phyloP scores from a whole-genome alignment of 1,140 invertebrate genomes.

The Hyposmocoma kahamanoa region DNA sequence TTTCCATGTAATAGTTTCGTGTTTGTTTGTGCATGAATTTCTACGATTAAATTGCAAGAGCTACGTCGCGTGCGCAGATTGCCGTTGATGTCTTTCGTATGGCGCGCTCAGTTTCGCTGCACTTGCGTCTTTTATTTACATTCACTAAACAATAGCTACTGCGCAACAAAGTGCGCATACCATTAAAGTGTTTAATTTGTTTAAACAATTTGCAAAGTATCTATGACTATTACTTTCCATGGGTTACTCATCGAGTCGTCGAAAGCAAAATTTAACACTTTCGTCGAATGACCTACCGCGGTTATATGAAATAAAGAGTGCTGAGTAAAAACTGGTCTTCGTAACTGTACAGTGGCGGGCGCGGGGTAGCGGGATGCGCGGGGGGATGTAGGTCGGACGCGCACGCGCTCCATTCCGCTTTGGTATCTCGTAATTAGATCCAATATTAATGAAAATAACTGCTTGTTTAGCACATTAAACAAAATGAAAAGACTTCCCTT shows the following conservation, averaged over 20 bases:
- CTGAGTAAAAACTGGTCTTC: slow-evolving; percentile 55
- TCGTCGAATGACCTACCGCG: slow-evolving; percentile 49
- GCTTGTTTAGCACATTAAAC: too few species aligned
- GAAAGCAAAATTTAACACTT: slow-evolving; percentile 71
- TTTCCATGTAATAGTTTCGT: too few species aligned
- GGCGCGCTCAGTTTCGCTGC: too few species aligned
- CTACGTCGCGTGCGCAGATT: too few species aligned
- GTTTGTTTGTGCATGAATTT: too few species aligned
- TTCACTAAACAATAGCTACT: too few species aligned
- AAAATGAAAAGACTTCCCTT: too few species aligned
- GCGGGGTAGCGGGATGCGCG: slow-evolving; percentile 17
- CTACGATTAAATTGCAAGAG: too few species aligned
- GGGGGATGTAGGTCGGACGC: slow-evolving; percentile 30
- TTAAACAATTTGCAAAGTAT: slow-evolving; percentile 24
- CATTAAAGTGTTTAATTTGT: slow-evolving; percentile 1
- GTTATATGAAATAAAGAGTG: slow-evolving; percentile 43
- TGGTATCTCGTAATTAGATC: neutral
- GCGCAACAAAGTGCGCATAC: too few species aligned
- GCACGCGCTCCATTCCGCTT: slow-evolving; percentile 9
- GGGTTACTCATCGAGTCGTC: slow-evolving; percentile 36
- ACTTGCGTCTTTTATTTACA: too few species aligned
- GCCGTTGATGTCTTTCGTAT: slow-evolving; percentile 36
- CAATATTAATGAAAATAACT: neutral
- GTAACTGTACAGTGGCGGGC: slow-evolving; percentile 46
- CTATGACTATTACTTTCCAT: slow-evolving; percentile 62